These are phyloP conservation scores for Drosophila falleni DNA, from an alignment of 2,888 invertebrate species.

Conservation along the genomic window DNA sequence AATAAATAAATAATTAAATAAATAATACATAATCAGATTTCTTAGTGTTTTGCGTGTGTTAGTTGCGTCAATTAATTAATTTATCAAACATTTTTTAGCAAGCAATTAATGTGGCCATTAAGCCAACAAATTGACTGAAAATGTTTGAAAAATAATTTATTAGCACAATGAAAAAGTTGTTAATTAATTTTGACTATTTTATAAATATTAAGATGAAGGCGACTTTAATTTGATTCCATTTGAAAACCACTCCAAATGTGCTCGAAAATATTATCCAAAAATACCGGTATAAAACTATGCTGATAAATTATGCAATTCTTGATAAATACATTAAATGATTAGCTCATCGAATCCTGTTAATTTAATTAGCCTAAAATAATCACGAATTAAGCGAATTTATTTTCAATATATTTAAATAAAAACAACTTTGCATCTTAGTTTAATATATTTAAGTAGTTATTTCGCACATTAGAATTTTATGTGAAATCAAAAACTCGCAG, in stretches of 20 bases:
- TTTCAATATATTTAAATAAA: neutral
- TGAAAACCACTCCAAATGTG: neutral
- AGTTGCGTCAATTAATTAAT: slow-evolving; percentile 30
- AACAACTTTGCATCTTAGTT: no score
- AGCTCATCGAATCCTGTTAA: slow-evolving; percentile 20
- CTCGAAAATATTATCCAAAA: slow-evolving; percentile 1
- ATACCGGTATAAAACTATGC: slow-evolving; percentile 5
- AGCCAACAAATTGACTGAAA: slow-evolving; percentile 44
- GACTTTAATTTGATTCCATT: slow-evolving; percentile 21
- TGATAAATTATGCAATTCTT: slow-evolving; percentile 14
- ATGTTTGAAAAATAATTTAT: slow-evolving; percentile 43
- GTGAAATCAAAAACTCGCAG: no score
- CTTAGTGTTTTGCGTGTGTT: slow-evolving; percentile 10
- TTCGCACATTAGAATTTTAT: no score
- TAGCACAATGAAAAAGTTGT: slow-evolving; percentile 12
- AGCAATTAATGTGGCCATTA: slow-evolving; percentile 20
- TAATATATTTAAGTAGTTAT: no score
- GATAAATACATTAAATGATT: slow-evolving; percentile 18
- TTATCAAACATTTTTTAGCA: slow-evolving; percentile 15
- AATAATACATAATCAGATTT: slow-evolving; percentile 51
- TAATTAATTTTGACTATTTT: slow-evolving; percentile 37
- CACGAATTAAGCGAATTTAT: neutral
- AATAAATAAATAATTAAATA: slow-evolving; percentile 25
- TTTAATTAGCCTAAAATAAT: neutral
- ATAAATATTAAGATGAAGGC: slow-evolving; percentile 6